Evolutionary conservation across 2,888 invertebrate species (phyloP).

Genomic region (Spialia ferax): DNA sequence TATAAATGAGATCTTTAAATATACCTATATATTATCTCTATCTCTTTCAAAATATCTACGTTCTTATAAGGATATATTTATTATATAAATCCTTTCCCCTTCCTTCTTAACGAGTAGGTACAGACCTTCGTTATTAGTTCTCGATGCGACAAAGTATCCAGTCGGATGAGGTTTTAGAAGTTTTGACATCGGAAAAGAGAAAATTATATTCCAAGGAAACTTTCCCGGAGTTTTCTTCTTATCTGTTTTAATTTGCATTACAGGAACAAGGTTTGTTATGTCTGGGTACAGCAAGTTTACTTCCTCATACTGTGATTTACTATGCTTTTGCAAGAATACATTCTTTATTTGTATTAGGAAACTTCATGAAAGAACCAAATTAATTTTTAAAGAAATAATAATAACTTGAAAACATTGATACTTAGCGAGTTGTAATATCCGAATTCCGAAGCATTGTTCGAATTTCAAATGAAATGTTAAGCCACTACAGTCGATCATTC

Average conservation of each 20-base stretch:
- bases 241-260: slow-evolving; percentile 20
- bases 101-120: neutral
- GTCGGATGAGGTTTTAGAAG: slow-evolving; percentile 21
- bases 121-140: slow-evolving; percentile 9
- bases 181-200: slow-evolving; percentile 30
- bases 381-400: too few relatives aligned
- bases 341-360: neutral
- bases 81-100: neutral
- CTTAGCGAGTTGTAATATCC: neutral
- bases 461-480: slow-evolving; percentile 40
- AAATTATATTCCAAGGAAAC: slow-evolving; percentile 20
- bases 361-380: neutral
- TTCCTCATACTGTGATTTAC: neutral
- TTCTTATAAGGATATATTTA: neutral
- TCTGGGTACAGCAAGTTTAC: neutral
- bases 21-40: neutral
- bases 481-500: slow-evolving; percentile 41
- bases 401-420: neutral
- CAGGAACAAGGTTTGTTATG: slow-evolving; percentile 18
- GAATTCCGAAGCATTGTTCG: slow-evolving; percentile 35
- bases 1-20: too few relatives aligned
- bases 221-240: slow-evolving; percentile 15
- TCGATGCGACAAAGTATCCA: slow-evolving; percentile 23
- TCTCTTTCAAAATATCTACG: neutral
- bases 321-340: neutral